phyloP scores from a whole-genome alignment of 2,797 vertebrate species.

The Lepus oiostolus region DNA sequence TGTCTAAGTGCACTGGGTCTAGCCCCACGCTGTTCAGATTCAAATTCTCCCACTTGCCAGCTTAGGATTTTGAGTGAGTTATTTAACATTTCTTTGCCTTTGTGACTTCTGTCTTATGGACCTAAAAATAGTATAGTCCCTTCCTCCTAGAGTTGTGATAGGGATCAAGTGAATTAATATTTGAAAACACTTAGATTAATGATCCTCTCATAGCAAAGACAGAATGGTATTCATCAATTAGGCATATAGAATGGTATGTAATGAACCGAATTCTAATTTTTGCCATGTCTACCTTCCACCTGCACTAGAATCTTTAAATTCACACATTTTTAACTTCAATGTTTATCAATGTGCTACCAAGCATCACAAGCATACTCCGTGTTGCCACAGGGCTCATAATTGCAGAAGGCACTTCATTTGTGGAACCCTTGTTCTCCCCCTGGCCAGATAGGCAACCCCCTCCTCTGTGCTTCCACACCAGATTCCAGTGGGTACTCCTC shows the following conservation, averaged over 20 bases:
- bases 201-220: background rate
- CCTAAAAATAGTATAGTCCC: background rate
- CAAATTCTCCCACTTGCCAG: background rate
- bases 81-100: background rate
- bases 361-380: background rate
- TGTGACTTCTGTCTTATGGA: background rate
- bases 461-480: background rate
- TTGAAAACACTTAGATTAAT: background rate
- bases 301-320: background rate
- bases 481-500: background rate
- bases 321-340: background rate
- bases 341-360: background rate
- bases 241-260: background rate
- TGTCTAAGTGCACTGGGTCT: background rate
- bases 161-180: background rate
- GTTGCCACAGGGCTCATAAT: fast-evolving
- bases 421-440: background rate
- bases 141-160: background rate
- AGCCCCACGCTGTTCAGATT: background rate
- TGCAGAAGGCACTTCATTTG: background rate
- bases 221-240: background rate
- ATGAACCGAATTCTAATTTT: background rate
- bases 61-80: background rate
- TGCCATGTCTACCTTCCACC: background rate
- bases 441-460: background rate